phyloP scores from a whole-genome alignment of 2,113 vertebrate genomes.

The Colius striatus region DNA sequence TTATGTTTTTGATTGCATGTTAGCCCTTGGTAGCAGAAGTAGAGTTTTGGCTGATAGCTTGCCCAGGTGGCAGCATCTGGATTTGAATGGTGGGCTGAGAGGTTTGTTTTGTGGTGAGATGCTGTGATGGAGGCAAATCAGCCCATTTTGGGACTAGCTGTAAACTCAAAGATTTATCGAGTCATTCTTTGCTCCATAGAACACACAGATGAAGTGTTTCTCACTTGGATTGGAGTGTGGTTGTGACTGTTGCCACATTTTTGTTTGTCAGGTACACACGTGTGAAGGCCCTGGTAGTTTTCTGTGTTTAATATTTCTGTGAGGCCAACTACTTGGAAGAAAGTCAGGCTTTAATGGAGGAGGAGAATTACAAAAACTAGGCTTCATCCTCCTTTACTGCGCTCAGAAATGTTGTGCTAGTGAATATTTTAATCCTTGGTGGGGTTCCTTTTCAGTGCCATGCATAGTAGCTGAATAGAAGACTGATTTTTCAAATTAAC shows the following conservation, averaged over 20 bases:
- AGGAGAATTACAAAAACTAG: not conserved
- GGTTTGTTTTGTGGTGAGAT: not conserved
- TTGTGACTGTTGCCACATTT: not conserved
- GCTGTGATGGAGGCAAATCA: not conserved
- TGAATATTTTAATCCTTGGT: not conserved
- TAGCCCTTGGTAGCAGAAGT: not conserved
- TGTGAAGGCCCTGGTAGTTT: not conserved
- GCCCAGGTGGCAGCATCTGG: not conserved
- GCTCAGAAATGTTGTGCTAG: not conserved
- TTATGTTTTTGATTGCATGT: not conserved
- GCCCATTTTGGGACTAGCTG: not conserved
- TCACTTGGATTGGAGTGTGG: not conserved
- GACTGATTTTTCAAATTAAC: not conserved
- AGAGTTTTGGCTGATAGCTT: not conserved
- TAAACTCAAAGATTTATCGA: not conserved
- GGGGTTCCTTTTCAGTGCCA: not conserved
- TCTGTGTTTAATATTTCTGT: not conserved
- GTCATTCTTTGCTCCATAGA: not conserved
- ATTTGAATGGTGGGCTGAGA: not conserved
- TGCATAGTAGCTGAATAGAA: not conserved
- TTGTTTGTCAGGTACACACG: not conserved
- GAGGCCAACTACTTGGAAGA: not conserved
- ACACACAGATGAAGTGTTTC: constrained; percentile 18
- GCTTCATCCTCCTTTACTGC: not conserved
- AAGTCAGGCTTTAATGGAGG: not conserved